These are phyloP conservation scores for Xylocampa areola DNA, from an alignment of 2,888 invertebrate genomes.

Conservation along the genomic window DNA sequence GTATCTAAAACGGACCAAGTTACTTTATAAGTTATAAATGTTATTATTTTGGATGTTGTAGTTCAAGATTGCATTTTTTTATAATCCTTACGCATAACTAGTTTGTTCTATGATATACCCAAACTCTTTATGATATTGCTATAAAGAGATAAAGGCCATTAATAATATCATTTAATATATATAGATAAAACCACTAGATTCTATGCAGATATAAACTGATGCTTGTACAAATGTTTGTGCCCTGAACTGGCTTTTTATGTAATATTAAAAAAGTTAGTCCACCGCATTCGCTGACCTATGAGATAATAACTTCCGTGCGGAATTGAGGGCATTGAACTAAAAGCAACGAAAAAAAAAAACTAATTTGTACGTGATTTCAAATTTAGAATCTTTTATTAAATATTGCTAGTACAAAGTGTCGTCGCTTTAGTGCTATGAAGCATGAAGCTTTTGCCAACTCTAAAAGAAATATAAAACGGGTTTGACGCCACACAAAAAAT, in stretches of 20 bases:
- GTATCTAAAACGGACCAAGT: too few species aligned
- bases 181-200: too few species aligned
- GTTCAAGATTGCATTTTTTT: too few species aligned
- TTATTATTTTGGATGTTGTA: too few species aligned
- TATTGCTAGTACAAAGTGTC: constrained; percentile 6
- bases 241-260: neutral
- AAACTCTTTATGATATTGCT: too few species aligned
- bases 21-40: too few species aligned
- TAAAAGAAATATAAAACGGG: constrained; percentile 30
- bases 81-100: too few species aligned
- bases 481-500: constrained; percentile 39
- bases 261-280: neutral
- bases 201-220: too few species aligned
- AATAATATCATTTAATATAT: too few species aligned
- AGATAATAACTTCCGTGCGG: constrained; percentile 14
- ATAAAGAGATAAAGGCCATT: too few species aligned
- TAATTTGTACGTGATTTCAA: constrained; percentile 7
- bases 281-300: constrained; percentile 2
- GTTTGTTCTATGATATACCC: too few species aligned
- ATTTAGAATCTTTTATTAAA: constrained; percentile 23
- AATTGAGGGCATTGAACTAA: constrained; percentile 17
- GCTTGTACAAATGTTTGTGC: neutral
- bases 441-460: constrained; percentile 40
- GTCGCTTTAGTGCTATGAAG: constrained; percentile 11
- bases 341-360: constrained; percentile 8